Percentiles rank a stretch among this genome's conserved stretches.
Conservation (phyloP, 2,797 vertebrate species). For the Nannoperca australis region DNA sequence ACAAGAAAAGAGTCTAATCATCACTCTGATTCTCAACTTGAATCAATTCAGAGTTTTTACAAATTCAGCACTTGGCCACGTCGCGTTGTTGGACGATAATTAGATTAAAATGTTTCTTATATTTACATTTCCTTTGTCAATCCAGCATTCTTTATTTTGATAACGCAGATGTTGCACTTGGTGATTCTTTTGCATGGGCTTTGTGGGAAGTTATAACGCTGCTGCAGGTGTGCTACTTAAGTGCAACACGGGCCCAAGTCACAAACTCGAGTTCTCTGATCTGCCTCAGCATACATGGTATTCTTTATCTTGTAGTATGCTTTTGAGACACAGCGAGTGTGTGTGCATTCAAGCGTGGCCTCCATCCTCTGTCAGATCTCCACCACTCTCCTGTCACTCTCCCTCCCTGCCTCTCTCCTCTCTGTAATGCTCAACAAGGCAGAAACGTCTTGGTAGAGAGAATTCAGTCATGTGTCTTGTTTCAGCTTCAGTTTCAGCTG, state of each 20-base stretch:
- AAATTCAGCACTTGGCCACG: conserved; percentile 33
- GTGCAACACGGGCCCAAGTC: too few relatives aligned
- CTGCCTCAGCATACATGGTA: neutral
- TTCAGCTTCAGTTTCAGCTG: neutral
- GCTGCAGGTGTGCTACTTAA: too few relatives aligned
- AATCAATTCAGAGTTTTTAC: conserved; percentile 33
- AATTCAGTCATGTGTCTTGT: conserved; percentile 1
- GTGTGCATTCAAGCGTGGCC: neutral
- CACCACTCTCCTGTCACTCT: neutral
- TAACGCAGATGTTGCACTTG: too few relatives aligned
- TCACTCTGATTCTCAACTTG: conserved; percentile 25
- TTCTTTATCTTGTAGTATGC: neutral
- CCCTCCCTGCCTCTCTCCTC: neutral
- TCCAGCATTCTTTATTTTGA: too few relatives aligned
- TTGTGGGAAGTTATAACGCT: too few relatives aligned
- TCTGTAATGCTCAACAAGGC: conserved; percentile 9
- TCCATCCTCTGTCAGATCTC: neutral
- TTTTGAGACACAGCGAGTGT: neutral
- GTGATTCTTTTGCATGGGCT: too few relatives aligned
- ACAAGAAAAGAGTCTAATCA: conserved; percentile 38
- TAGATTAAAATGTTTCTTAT: too few relatives aligned
- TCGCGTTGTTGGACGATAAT: neutral
- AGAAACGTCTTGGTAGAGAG: conserved; percentile 13
- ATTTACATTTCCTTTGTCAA: too few relatives aligned
- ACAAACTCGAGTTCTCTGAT: too few relatives aligned